Evolutionary conservation across 2,113 vertebrate species (phyloP).

Genomic region (Glareola pratincola): DNA sequence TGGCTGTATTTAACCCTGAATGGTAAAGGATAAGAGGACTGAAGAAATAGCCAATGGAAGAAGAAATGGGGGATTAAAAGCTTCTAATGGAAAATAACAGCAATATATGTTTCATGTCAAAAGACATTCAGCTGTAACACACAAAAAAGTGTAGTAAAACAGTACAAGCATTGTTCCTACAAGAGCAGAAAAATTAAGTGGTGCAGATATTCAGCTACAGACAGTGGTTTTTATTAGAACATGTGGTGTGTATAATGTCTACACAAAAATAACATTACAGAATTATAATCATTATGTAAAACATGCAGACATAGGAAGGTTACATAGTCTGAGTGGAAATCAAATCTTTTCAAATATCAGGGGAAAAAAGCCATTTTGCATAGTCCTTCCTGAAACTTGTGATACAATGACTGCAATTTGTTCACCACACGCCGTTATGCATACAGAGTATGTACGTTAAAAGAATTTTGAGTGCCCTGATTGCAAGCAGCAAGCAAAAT

Average conservation of each 20-base stretch:
- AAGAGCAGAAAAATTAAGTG: not conserved
- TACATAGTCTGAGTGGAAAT: constrained; percentile 58
- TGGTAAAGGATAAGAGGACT: not conserved
- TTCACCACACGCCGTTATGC: constrained; percentile 47
- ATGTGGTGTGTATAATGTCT: not conserved
- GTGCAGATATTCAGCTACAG: not conserved
- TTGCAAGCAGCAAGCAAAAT: constrained; percentile 49
- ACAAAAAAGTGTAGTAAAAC: not conserved
- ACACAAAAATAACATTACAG: constrained; percentile 22
- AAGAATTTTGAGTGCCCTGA: constrained; percentile 2
- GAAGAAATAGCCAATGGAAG: not conserved
- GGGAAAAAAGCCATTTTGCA: not conserved
- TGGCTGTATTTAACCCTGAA: not conserved
- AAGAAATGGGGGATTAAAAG: not conserved
- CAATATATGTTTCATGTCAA: not conserved
- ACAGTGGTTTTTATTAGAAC: constrained; percentile 27
- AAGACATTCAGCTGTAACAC: not conserved
- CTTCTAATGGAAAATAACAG: not conserved
- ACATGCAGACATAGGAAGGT: constrained; percentile 18
- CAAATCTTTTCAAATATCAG: constrained; percentile 42
- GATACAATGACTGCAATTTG: constrained; percentile 55
- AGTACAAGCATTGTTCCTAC: not conserved
- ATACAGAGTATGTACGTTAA: constrained; percentile 25
- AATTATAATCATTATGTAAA: constrained; percentile 50
- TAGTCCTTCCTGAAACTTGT: constrained; percentile 49